These are phyloP conservation scores for Carabus problematicus DNA, from an alignment of 2,888 invertebrate species.

Conservation along the genomic window DNA sequence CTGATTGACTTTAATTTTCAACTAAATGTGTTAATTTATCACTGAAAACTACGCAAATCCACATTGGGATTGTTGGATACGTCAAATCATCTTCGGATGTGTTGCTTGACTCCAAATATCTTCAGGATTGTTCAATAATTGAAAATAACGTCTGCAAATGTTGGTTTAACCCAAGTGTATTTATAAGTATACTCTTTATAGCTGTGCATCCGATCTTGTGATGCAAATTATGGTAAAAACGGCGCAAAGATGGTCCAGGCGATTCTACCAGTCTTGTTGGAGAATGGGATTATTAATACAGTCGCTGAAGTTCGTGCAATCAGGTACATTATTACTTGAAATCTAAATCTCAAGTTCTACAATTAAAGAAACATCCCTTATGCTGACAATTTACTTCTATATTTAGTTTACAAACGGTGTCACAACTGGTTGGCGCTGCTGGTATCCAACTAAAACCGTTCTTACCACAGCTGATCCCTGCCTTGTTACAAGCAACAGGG, in stretches of 20 bases:
- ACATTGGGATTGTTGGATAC: no score
- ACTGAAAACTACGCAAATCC: no score
- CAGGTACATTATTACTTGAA: no score
- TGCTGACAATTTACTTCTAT: slow-evolving; percentile 14
- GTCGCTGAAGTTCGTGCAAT: slow-evolving; percentile 81
- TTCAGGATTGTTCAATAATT: no score
- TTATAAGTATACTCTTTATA: no score
- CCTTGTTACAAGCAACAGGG: slow-evolving; percentile 84
- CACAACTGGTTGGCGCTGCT: slow-evolving; percentile 84
- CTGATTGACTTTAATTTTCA: no score
- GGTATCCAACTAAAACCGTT: slow-evolving; percentile 82
- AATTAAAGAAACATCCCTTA: background rate
- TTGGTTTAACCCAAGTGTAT: no score
- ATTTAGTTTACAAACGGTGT: slow-evolving; percentile 80
- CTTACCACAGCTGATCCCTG: slow-evolving; percentile 80
- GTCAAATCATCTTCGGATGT: no score
- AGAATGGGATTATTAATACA: slow-evolving; percentile 78
- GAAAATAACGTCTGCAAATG: no score
- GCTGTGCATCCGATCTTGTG: slow-evolving; percentile 76
- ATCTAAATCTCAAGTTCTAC: no score
- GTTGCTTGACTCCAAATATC: no score
- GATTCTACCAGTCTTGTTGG: slow-evolving; percentile 81
- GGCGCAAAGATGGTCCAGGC: slow-evolving; percentile 75
- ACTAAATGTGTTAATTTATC: no score
- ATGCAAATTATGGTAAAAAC: slow-evolving; percentile 74